Conservation (phyloP, 2,113 vertebrate genomes). For the Enhydra lutris region DNA sequence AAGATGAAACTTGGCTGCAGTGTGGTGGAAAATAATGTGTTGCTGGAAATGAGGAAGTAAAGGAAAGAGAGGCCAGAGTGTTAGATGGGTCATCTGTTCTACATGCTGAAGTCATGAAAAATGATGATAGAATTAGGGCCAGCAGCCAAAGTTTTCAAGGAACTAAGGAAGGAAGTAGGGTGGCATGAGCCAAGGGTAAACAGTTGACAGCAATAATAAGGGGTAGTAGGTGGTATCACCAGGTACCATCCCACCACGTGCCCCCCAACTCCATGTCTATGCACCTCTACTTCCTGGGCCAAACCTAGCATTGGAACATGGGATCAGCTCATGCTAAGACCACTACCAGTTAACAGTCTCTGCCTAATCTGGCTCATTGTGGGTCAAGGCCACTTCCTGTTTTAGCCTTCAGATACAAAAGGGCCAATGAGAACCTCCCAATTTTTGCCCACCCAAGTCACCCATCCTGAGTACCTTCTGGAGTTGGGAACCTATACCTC, state of each 20-base stretch:
- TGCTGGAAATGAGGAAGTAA: not conserved
- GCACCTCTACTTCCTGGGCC: not conserved
- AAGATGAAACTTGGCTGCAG: conserved; percentile 28
- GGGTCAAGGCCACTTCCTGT: not conserved
- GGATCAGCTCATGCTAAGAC: not conserved
- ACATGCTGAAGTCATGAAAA: conserved; percentile 22
- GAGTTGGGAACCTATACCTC: not conserved
- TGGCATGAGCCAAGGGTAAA: not conserved
- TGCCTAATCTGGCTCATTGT: not conserved
- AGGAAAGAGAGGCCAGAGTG: not conserved
- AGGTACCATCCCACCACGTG: not conserved
- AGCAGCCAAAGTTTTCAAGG: not conserved
- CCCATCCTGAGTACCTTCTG: not conserved
- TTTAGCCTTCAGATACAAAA: not conserved
- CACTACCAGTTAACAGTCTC: not conserved
- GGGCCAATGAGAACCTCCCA: not conserved
- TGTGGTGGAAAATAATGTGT: not conserved
- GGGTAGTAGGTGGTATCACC: not conserved
- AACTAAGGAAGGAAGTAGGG: not conserved
- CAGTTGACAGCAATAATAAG: not conserved
- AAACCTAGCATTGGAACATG: not conserved
- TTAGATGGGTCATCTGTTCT: not conserved
- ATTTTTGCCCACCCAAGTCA: not conserved
- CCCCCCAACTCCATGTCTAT: not conserved
- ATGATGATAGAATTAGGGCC: not conserved